Base-by-base conservation (phyloP, 2,888 invertebrate genomes). In the Dicyrtomina minuta region DNA sequence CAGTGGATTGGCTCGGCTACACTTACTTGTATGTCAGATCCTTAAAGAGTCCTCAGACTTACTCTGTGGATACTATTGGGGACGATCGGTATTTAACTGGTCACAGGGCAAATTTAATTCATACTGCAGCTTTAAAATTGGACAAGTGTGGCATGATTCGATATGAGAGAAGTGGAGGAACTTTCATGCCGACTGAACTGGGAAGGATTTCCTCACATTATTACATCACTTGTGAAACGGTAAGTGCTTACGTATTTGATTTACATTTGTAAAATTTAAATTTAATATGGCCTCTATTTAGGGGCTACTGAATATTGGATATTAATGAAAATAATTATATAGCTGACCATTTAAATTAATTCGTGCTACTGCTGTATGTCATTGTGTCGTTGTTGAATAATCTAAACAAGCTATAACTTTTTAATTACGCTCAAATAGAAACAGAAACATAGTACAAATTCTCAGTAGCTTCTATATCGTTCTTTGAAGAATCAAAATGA, bases 131-230 rank as follows among this genome's bases (percentile, higher is more conserved):
- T 0, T 83, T 90, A 39, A 85, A 91, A 72, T 84, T 99, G 60
- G 98, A 99, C 83, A 91, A 96, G 76, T 92, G 93, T 79, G 94
- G 96, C n/a, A 85, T 99, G 0, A 85, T 95, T 15, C 95, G 96
- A 78, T 99, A 98, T 82, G 99, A 98, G 79, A 87, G 95, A 15
- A 96, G 95, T 81, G 90, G 91, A 1, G 99, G 98, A 1, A 86
- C 88, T 79, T 89, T 92, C 76, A 90, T 91, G 81, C 90, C 93
- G 0, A 97, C 97, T 0, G 98, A 98, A 83, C 84, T 98, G 12
- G 99, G 99, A 1, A 88, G 99, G 44, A 99, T 99, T 80, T 94
- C 98, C 3, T 96, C 96, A 0, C 97, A 99, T 84, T 99, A 92
- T 85, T 99, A 99, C 83, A 94, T 96, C 81, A 96, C 97, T 0